phyloP scores from a whole-genome alignment of 2,113 vertebrate species.

The Nyctibius bracteatus region DNA sequence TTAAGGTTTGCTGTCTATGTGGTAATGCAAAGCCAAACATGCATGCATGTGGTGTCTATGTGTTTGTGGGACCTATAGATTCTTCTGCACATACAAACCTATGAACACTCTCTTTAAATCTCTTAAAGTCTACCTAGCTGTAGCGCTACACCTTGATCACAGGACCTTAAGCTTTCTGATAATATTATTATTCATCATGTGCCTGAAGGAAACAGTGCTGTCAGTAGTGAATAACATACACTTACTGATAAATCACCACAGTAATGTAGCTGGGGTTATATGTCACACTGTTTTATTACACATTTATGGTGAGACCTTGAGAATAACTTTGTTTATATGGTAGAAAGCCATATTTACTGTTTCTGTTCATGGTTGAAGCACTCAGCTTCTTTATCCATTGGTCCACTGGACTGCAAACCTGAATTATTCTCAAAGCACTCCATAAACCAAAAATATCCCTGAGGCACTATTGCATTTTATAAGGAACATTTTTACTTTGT shows the following conservation, averaged over 20 bases:
- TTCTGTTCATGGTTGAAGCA: background rate
- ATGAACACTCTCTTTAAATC: background rate
- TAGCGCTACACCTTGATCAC: background rate
- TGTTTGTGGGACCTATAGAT: background rate
- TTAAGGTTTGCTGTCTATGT: background rate
- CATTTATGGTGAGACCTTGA: background rate
- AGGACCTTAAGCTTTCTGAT: background rate
- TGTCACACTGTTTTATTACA: background rate
- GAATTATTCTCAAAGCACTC: background rate
- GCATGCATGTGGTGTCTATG: rapidly evolving
- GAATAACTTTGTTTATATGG: background rate
- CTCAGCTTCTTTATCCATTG: background rate
- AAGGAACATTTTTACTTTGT: background rate
- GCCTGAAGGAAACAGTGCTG: background rate
- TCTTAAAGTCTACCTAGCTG: background rate
- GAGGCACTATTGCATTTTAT: background rate
- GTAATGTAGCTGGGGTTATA: background rate
- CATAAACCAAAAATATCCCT: background rate
- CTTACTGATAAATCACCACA: background rate
- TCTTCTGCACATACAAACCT: background rate
- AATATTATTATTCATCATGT: background rate
- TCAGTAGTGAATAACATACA: background rate
- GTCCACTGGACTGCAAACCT: background rate
- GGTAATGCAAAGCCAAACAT: background rate
- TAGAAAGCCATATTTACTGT: background rate